Evolutionary conservation across 1,140 invertebrate species (phyloP).

Genomic region (Rhyzopertha dominica): DNA sequence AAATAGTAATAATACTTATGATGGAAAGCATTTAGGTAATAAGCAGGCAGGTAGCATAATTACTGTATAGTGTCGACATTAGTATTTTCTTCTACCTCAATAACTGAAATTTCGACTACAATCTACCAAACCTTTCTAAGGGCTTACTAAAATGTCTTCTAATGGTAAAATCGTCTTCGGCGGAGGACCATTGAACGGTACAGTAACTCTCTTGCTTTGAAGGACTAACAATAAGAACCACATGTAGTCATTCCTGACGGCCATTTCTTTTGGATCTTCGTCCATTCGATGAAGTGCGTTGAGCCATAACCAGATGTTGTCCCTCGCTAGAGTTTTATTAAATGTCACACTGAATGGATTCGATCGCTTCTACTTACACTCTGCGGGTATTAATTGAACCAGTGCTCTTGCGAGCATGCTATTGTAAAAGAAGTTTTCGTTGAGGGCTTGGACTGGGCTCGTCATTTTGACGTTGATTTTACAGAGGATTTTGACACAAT

Average conservation of each 20-base stretch:
- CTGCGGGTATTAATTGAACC: constrained; percentile 34
- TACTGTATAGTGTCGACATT: too few relatives aligned
- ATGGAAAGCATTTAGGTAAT: too few relatives aligned
- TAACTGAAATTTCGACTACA: too few relatives aligned
- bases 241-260: constrained; percentile 45
- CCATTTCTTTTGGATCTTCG: constrained; percentile 30
- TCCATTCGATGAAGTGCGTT: constrained; percentile 37
- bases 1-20: too few relatives aligned
- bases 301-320: constrained; percentile 38
- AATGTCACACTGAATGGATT: background rate
- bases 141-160: constrained; percentile 40
- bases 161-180: constrained; percentile 36
- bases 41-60: too few relatives aligned
- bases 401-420: constrained; percentile 41
- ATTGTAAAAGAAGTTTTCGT: constrained; percentile 44
- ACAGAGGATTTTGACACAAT: too few relatives aligned
- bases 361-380: constrained; percentile 29
- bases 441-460: constrained; percentile 25
- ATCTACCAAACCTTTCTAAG: constrained; percentile 5
- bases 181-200: constrained; percentile 41
- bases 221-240: constrained; percentile 45
- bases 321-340: constrained; percentile 8
- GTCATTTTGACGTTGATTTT: constrained; percentile 21
- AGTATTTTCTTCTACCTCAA: too few relatives aligned
- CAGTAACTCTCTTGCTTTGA: constrained; percentile 39